Evolutionary conservation across 2,888 invertebrate genomes (phyloP).

Genomic region (Dermolepida albohirtum): DNA sequence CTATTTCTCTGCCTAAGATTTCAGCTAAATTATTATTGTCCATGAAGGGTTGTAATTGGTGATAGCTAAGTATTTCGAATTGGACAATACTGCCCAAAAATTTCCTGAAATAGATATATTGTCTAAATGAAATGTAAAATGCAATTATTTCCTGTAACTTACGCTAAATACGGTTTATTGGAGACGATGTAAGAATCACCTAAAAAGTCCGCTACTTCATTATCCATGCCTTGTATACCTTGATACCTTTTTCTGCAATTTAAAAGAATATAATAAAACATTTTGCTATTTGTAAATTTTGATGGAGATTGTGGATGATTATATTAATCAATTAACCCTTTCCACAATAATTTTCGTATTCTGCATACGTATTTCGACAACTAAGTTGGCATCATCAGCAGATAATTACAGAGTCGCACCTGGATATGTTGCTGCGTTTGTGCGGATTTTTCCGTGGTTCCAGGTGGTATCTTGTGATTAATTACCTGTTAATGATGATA

Average conservation of each 20-base stretch:
- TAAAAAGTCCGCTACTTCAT: conserved; percentile 67
- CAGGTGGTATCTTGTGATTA: too few species aligned
- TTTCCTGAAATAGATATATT: conserved; percentile 65
- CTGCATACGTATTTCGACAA: too few species aligned
- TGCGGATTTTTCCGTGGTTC: too few species aligned
- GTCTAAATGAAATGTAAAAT: conserved; percentile 4
- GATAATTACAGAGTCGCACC: too few species aligned
- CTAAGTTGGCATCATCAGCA: too few species aligned
- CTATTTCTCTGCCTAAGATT: conserved; percentile 50
- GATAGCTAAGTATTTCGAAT: conserved; percentile 69
- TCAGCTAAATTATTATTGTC: conserved; percentile 46
- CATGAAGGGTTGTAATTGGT: conserved; percentile 48
- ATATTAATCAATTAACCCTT: too few species aligned
- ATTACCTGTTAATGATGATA: too few species aligned
- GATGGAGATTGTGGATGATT: too few species aligned
- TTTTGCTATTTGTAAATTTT: conserved; percentile 5
- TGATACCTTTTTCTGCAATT: conserved; percentile 54
- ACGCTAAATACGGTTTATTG: conserved; percentile 71
- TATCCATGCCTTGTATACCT: conserved; percentile 64
- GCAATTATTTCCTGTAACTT: conserved; percentile 48
- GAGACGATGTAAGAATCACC: conserved; percentile 67
- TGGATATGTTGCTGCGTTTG: too few species aligned
- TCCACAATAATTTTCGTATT: too few species aligned
- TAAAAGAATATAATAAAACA: conserved; percentile 26
- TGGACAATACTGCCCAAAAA: conserved; percentile 70